phyloP scores from a whole-genome alignment of 2,797 vertebrate genomes.

The Tamandua tetradactyla region DNA sequence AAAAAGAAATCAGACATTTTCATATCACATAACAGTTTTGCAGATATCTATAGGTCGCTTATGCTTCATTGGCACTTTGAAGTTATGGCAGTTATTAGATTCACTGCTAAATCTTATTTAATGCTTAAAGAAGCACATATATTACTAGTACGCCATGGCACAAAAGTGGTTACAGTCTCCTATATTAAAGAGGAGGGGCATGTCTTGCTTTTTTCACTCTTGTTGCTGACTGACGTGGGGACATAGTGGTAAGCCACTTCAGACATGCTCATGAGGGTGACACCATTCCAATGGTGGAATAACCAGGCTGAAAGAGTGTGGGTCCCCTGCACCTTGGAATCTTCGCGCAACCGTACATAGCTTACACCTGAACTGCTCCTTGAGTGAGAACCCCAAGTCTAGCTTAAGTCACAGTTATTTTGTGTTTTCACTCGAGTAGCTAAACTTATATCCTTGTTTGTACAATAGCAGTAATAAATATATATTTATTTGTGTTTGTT shows the following conservation, averaged over 20 bases:
- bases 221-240: background rate
- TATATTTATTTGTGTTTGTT: conserved; percentile 2
- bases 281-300: background rate
- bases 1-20: background rate
- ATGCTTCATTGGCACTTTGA: background rate
- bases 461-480: background rate
- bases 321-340: background rate
- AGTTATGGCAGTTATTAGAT: background rate
- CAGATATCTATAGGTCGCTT: background rate
- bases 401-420: background rate
- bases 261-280: background rate
- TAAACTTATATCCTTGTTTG: background rate
- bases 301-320: background rate
- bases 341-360: background rate
- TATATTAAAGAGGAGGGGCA: background rate
- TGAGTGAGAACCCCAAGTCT: background rate
- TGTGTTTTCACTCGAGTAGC: background rate
- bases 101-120: background rate
- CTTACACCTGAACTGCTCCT: background rate
- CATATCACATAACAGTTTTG: background rate
- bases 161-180: background rate
- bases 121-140: background rate
- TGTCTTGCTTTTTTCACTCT: background rate
- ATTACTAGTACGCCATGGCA: background rate
- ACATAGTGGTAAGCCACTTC: background rate